Base-by-base conservation (phyloP, 1,140 invertebrate species). In the Pseudachorutes palmiensis region DNA sequence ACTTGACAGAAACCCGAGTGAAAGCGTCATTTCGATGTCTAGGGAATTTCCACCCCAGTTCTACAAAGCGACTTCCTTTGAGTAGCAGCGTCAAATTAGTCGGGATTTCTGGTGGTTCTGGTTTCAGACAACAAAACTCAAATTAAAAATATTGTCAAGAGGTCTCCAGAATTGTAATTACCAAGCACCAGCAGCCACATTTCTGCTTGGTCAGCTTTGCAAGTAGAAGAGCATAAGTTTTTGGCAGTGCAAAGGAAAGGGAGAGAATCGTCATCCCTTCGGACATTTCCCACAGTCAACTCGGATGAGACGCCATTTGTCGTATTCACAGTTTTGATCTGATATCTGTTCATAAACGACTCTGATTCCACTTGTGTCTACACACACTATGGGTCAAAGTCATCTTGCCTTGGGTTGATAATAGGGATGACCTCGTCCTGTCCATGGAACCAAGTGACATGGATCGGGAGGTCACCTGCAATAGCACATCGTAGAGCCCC, bases 401-500 rank as follows among this genome's bases (percentile, higher is more conserved):
- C 59, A 49, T n/a, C 64, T 49, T 24, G 70, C 71, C 71, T 70
- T 28, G 32, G 45, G 45, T 67, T 64, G 16, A 66, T 28, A 31
- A 62, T 62, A 41, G 66, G 64, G 63, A 68, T 70, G 41, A 64
- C 58, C 33, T 72, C 71, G 2, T 24, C 48, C 19, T 65, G 66
- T 31, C 68, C 71, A 63, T 70, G 63, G 48, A 65, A 73, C 82
- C 82, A 83, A 0, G 72, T 75, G 0, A 82, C 75, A 26, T 77
- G 76, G 33, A 83, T 66, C 2, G 82, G 82, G 62, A 76, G 75
- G 71, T 83, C 82, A 0, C 82, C 82, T 12, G 76, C 72, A 0
- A 80, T 80, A 49, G 79, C 77, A 67, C 82, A 83, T 58, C 79
- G 76, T 57, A 83, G 66, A n/a, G 76, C 77, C 0, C 78, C 76